A percentile compares a stretch with the other conserved stretches of the same genome.
phyloP scores from a whole-genome alignment of 2,113 vertebrate species.

The Rhea pennata region DNA sequence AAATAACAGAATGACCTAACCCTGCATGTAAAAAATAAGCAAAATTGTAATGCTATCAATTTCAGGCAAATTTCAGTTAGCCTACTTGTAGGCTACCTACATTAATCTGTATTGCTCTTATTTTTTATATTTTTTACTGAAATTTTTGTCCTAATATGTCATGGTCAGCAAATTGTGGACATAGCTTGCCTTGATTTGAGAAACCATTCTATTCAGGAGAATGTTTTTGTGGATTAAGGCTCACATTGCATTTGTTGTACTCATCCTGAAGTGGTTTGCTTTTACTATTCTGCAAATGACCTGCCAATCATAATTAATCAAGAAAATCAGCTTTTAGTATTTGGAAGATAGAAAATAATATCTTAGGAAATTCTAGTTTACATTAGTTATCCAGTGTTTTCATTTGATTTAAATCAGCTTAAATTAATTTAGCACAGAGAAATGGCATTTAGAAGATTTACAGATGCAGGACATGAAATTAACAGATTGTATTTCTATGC shows the following conservation, averaged over 20 bases:
- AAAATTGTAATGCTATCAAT: background rate
- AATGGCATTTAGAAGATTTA: background rate
- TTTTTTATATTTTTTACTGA: background rate
- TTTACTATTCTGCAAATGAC: background rate
- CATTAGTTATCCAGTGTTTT: background rate
- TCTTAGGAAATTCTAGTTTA: background rate
- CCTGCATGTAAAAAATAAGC: background rate
- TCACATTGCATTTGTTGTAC: background rate
- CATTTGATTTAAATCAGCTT: background rate
- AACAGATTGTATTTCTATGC: background rate
- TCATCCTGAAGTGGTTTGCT: background rate
- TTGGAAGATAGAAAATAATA: background rate
- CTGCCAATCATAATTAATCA: background rate
- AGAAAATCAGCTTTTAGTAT: background rate
- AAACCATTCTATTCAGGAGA: background rate
- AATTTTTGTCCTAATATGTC: background rate
- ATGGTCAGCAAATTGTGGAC: background rate
- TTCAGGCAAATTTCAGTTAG: background rate
- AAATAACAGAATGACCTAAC: background rate
- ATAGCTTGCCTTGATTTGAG: background rate
- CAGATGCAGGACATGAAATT: background rate
- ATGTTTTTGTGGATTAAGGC: background rate
- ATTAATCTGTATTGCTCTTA: background rate
- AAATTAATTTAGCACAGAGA: background rate
- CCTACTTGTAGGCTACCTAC: background rate